A percentile compares a stretch with the other conserved stretches of the same genome.
These are phyloP conservation scores for Pyrocoelia pectoralis DNA, from an alignment of 2,888 invertebrate species.

Conservation along the genomic window DNA sequence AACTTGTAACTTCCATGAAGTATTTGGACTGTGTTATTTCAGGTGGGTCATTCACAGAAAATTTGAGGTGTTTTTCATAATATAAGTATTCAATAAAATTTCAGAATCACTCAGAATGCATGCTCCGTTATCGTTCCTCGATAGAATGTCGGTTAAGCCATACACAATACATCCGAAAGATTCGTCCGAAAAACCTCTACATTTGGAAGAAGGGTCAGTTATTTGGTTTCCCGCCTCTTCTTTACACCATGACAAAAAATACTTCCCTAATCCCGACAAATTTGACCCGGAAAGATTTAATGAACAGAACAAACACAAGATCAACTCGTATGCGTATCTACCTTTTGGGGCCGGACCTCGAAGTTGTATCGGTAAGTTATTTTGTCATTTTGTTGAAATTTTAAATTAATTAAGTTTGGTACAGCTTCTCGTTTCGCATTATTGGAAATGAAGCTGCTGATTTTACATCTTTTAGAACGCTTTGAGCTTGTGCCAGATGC, in stretches of 20 bases:
- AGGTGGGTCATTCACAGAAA: constrained; percentile 54
- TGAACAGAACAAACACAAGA: constrained; percentile 40
- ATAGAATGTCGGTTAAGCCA: constrained; percentile 62
- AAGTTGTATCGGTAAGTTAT: constrained; percentile 39
- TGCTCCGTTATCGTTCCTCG: constrained; percentile 59
- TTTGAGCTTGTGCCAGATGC: constrained; percentile 4
- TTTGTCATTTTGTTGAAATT: background rate
- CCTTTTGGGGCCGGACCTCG: constrained; percentile 41
- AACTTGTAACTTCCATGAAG: constrained; percentile 62
- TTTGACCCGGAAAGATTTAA: background rate
- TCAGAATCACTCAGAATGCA: constrained; percentile 61
- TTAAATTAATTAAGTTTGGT: background rate
- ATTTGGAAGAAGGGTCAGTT: background rate
- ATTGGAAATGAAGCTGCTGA: background rate
- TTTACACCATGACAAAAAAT: background rate
- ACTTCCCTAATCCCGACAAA: background rate
- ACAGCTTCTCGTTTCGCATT: constrained; percentile 8
- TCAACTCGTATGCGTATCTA: constrained; percentile 35
- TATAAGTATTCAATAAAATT: background rate
- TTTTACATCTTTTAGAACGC: background rate
- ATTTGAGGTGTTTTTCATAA: background rate
- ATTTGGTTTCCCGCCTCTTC: background rate
- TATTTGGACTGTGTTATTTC: constrained; percentile 70
- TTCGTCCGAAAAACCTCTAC: constrained; percentile 35
- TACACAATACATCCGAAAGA: constrained; percentile 60